Conservation (phyloP, 2,888 invertebrate species). For the Orthosia gothica region DNA sequence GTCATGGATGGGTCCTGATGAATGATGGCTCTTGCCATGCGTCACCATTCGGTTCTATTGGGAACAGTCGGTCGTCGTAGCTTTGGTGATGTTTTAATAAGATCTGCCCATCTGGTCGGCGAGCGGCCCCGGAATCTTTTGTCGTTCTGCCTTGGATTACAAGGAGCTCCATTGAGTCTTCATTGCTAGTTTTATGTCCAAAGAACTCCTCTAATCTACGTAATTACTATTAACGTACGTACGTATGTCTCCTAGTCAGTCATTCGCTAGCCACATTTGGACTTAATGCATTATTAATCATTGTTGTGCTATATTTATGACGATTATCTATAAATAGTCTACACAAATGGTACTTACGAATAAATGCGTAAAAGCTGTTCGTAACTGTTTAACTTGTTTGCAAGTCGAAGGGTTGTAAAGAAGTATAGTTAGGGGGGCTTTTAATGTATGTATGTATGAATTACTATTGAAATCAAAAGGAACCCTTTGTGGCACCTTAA, state of each 20-base stretch:
- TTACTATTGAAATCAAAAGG: slow-evolving; percentile 70
- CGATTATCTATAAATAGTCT: slow-evolving; percentile 27
- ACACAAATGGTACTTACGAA: slow-evolving; percentile 24
- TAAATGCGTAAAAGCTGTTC: slow-evolving; percentile 46
- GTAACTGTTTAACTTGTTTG: slow-evolving; percentile 73
- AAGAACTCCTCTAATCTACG: background rate
- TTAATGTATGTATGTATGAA: slow-evolving; percentile 62
- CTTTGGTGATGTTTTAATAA: too few species aligned
- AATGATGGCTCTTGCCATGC: too few species aligned
- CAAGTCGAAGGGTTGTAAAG: slow-evolving; percentile 49
- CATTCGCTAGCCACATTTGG: slow-evolving; percentile 4
- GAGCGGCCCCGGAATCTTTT: too few species aligned
- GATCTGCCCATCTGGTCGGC: too few species aligned
- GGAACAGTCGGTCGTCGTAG: too few species aligned
- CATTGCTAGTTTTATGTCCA: too few species aligned
- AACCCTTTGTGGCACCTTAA: slow-evolving; percentile 80
- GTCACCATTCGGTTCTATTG: too few species aligned
- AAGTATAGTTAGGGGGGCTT: slow-evolving; percentile 63
- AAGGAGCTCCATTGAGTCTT: too few species aligned
- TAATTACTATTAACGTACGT: background rate
- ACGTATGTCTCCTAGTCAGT: slow-evolving; percentile 1
- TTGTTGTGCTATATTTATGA: slow-evolving; percentile 13
- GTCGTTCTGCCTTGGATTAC: too few species aligned
- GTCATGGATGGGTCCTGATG: too few species aligned
- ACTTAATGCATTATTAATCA: slow-evolving; percentile 12